These are phyloP conservation scores for Zhuqinia jingwanae DNA, from an alignment of 2,888 invertebrate genomes.

Conservation along the genomic window DNA sequence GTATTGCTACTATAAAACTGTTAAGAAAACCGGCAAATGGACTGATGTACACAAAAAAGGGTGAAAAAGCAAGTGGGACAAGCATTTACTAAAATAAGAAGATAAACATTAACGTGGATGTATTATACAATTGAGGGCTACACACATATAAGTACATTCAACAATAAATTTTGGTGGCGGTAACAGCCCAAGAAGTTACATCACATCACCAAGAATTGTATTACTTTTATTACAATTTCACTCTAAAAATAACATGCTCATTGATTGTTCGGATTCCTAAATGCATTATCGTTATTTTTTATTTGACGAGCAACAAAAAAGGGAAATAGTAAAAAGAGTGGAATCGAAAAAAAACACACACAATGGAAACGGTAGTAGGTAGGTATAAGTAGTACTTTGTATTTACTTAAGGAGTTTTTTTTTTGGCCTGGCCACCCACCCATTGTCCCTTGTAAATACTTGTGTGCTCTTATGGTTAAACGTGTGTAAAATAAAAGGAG, in stretches of 20 bases:
- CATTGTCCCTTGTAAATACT: constrained; percentile 40
- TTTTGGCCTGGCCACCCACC: constrained; percentile 5
- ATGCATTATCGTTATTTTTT: constrained; percentile 57
- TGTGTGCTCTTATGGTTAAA: constrained; percentile 7
- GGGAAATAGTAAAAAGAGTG: too few species aligned
- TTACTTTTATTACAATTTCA: constrained; percentile 23
- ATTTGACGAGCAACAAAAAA: neutral
- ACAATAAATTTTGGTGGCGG: neutral
- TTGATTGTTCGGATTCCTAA: constrained; percentile 51
- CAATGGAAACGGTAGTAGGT: constrained; percentile 31
- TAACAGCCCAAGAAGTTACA: neutral
- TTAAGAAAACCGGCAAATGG: too few species aligned
- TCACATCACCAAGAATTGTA: constrained; percentile 29
- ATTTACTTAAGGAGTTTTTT: constrained; percentile 39
- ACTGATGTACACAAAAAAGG: constrained; percentile 9
- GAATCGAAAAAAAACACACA: too few species aligned
- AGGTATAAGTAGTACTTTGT: neutral
- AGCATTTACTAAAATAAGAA: constrained; percentile 53
- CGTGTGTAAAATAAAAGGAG: constrained; percentile 29
- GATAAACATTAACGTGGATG: neutral
- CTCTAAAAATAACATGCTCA: neutral
- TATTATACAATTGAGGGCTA: neutral
- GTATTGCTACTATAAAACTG: too few species aligned
- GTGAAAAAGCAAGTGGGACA: constrained; percentile 44
- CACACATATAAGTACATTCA: too few species aligned